Conservation (phyloP, 2,888 invertebrate genomes). For the Piscicola geometra region DNA sequence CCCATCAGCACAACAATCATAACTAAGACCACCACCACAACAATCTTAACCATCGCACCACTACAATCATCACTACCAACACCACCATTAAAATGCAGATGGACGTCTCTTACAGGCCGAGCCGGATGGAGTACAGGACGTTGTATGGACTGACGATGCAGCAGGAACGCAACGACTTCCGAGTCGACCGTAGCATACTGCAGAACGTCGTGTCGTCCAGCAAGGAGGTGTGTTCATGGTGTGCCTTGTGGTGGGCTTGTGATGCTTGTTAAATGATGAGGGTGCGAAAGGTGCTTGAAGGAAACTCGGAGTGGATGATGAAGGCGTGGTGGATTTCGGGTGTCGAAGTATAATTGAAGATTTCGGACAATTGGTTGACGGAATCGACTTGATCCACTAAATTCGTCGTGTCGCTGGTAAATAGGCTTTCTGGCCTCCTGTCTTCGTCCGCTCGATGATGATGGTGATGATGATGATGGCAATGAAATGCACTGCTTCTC, state of each 20-base stretch:
- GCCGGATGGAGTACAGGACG: slow-evolving; percentile 72
- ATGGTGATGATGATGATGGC: not conserved
- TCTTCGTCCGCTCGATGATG: not conserved
- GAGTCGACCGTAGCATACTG: slow-evolving; percentile 73
- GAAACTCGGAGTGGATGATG: too few relatives aligned
- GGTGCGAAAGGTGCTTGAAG: too few relatives aligned
- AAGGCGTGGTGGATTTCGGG: too few relatives aligned
- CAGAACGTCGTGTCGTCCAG: slow-evolving; percentile 71
- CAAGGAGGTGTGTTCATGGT: too few relatives aligned
- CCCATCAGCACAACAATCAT: not conserved
- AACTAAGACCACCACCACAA: not conserved
- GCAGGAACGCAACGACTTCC: slow-evolving; percentile 82
- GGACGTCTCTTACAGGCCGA: slow-evolving; percentile 78
- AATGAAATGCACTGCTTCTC: not conserved
- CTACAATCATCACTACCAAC: not conserved
- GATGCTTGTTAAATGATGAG: too few relatives aligned
- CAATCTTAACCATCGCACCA: not conserved
- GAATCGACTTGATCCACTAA: too few relatives aligned
- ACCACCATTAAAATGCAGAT: slow-evolving; percentile 62
- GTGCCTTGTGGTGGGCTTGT: too few relatives aligned
- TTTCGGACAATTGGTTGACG: too few relatives aligned
- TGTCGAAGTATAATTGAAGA: too few relatives aligned
- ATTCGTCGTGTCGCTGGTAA: too few relatives aligned
- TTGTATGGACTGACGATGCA: slow-evolving; percentile 79
- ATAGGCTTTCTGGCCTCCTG: too few relatives aligned